Evolutionary conservation across 2,888 invertebrate genomes (phyloP), one percentile per base, ranked within the genome.

Genomic region (Amiota minor): DNA sequence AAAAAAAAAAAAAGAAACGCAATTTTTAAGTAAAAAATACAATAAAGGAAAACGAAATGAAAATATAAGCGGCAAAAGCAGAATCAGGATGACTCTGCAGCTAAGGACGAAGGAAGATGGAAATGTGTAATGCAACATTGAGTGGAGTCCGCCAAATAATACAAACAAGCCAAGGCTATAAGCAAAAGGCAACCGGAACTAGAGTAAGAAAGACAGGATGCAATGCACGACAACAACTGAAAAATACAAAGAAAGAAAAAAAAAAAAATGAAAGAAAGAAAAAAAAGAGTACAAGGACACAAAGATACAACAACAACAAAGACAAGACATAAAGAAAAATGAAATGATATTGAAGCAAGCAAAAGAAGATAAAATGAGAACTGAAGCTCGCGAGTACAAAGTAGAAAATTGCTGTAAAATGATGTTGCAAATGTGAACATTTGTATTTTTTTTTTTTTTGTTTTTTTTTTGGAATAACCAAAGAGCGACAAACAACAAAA

Each of bases 381-480:
- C 73, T 75, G 53, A n/a, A 53, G 49, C 20, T 64, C 72, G 72
- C 56, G 62, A 12, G 72, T 72, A 35, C 6, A 35, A 72, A 64
- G 61, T 77, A 69, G 75, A 70, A 80, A 81, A 81, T 76, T 77
- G 77, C 77, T 77, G 75, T 72, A 75, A 78, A 81, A 83, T 80
- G 67, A 80, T 77, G 78, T 77, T 81, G 81, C 76, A 80, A 81
- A 81, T 78, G 78, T 69, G 75, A 75, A 75, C 76, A 78, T 77
- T 77, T 80, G 68, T 73, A 76, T 78, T 74, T 23, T 59, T 72
- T 55, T 68, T 70, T 53, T 64, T 11, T 6, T 12, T n/a, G n/a
- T n/a, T 53, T 53, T 12, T n/a, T 47, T 72, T 77, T 65, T 68
- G 59, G 35, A 35, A 6, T 35, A 35, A 35, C 35, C 56, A 14